These are phyloP conservation scores for Porites lutea DNA, from an alignment of 64 coral and sea anemone species.

Conservation along the genomic window DNA sequence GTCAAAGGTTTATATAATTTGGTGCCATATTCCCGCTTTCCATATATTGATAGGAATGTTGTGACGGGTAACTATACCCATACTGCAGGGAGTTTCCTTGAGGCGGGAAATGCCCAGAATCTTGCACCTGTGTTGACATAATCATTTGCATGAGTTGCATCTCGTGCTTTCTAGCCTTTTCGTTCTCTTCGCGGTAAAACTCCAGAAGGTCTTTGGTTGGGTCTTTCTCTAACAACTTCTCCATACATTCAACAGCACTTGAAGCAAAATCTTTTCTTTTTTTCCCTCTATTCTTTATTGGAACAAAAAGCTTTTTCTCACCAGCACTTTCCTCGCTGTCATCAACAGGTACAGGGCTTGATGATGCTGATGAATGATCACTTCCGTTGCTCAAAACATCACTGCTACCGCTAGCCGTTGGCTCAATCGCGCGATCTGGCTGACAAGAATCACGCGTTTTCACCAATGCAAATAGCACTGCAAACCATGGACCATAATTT, in stretches of 20 bases:
- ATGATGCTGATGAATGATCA: background rate
- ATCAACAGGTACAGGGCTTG: background rate
- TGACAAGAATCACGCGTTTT: conserved; percentile 46
- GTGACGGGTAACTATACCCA: background rate
- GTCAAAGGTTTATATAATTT: too few species aligned
- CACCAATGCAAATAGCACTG: conserved; percentile 30
- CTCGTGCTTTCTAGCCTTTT: conserved; percentile 45
- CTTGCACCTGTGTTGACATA: conserved; percentile 29
- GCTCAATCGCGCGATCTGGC: conserved; percentile 49
- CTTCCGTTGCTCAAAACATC: conserved; percentile 4
- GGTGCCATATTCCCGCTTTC: background rate
- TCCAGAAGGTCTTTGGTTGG: conserved; percentile 57
- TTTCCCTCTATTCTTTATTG: conserved; percentile 7
- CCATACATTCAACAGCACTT: conserved; percentile 49
- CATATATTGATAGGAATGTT: conserved; percentile 11
- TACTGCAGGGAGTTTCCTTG: background rate
- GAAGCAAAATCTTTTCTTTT: background rate
- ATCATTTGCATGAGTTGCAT: conserved; percentile 51
- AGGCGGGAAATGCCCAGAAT: background rate
- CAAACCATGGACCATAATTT: conserved; percentile 61
- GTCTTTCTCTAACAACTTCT: conserved; percentile 44
- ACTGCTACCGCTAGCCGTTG: conserved; percentile 29
- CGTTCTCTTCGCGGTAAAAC: conserved; percentile 42
- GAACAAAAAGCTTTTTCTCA: conserved; percentile 27
- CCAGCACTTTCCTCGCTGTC: conserved; percentile 8